These are phyloP conservation scores for Rhamnusium bicolor DNA, from an alignment of 2,888 invertebrate species.

Conservation along the genomic window DNA sequence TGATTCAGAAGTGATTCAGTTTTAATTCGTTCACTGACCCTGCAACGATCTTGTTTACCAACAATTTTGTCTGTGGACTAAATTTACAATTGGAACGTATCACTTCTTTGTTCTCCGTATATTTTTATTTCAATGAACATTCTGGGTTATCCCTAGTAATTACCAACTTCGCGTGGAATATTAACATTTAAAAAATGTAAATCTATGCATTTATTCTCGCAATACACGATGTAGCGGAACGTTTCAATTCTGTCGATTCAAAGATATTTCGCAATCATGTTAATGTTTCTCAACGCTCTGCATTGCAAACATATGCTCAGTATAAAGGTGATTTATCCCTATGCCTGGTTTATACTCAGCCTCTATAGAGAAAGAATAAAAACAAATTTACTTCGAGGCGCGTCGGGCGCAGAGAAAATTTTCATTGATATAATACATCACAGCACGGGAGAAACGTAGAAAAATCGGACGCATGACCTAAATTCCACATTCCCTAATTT, in stretches of 20 bases:
- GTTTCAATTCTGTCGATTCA: constrained; percentile 38
- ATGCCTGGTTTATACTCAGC: neutral
- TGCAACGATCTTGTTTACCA: neutral
- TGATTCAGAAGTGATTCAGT: too few relatives aligned
- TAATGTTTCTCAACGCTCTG: constrained; percentile 39
- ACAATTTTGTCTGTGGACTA: neutral
- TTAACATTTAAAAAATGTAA: constrained; percentile 21
- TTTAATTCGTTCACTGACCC: neutral
- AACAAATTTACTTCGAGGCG: neutral
- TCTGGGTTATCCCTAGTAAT: neutral
- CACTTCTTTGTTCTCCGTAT: neutral
- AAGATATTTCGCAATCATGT: constrained; percentile 48
- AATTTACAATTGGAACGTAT: neutral
- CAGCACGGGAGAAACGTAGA: neutral
- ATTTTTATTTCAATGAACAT: neutral
- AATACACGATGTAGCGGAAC: constrained; percentile 28
- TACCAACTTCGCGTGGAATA: constrained; percentile 3
- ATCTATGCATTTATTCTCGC: constrained; percentile 21
- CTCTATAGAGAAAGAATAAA: constrained; percentile 5
- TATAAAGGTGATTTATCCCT: constrained; percentile 20
- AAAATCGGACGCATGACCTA: too few relatives aligned
- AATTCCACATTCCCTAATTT: neutral
- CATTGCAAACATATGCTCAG: constrained; percentile 9
- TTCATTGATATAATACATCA: neutral
- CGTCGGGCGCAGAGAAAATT: neutral